Base-by-base conservation (phyloP, 2,797 vertebrate genomes). In the Thamnophis elegans region DNA sequence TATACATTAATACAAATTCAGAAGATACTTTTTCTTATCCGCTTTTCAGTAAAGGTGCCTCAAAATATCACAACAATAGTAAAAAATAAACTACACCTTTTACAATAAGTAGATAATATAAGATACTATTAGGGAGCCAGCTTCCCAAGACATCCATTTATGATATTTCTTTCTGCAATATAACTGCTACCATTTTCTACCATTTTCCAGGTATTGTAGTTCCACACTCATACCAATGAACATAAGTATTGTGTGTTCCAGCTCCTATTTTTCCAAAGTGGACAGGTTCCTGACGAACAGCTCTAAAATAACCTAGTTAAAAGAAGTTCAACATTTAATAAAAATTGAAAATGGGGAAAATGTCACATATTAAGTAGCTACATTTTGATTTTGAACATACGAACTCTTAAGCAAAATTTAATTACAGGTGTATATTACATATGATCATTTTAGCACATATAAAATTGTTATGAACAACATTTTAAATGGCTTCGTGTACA, bases 191-290 rank as follows among this genome's bases (percentile, higher is more conserved):
- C 47, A 51, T 51, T 5, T 51, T 51, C 97, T 98, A 99, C 99
- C 99, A 99, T 96, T 99, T 99, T 89, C 99, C 99, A 65, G 99
- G 99, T 94, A 99, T 99, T 22, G 99, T 98, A 0, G 98, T 99
- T 87, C 99, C 99, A 22, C 99, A 99, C 97, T 99, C 99, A 13
- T 99, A 99, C 99, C 99, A 99, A 90, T 98, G 98, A 14, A 99
- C 99, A 0, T 99, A 99, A 94, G 98, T 99, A 89, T 98, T 97
- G 12, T 98, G 98, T 0, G 99, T 98, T 92, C 98, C 98, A 68
- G 99, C 99, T 1, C 99, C 99, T 3, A 99, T 99, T 87, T 98
- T 98, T 90, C 99, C 99, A 91, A 99, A 99, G 82, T 96, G 97
- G 62, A 99, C 99, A 0, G 99, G 99, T 82, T 99, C 98, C 93